These are phyloP conservation scores for Alca torda DNA, from an alignment of 2,797 vertebrate species.

Conservation along the genomic window DNA sequence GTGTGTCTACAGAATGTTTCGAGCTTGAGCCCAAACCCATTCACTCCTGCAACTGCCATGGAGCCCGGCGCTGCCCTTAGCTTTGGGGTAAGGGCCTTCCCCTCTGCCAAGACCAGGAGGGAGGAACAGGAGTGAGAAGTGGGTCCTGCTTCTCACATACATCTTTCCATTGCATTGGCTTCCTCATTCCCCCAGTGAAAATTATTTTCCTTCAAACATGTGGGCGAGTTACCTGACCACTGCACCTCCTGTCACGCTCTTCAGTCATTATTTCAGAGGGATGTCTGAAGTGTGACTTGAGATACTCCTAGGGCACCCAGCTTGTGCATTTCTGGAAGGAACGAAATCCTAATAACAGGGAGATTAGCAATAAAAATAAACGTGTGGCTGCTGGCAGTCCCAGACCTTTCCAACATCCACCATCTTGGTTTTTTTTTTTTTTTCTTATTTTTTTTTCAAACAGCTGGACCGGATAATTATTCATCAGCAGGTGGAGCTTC, in stretches of 20 bases:
- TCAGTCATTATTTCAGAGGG: background rate
- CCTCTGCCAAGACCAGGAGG: background rate
- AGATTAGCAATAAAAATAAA: background rate
- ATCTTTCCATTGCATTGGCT: background rate
- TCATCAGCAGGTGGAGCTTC: constrained; percentile 94
- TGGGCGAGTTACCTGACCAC: background rate
- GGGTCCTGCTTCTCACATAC: background rate
- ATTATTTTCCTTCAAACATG: background rate
- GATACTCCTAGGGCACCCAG: background rate
- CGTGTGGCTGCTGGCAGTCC: background rate
- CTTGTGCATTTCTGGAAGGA: background rate
- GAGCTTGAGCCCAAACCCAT: background rate
- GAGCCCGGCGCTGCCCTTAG: background rate
- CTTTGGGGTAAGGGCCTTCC: background rate
- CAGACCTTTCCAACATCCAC: background rate
- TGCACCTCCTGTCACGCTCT: background rate
- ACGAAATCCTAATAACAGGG: background rate
- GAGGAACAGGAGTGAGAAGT: background rate
- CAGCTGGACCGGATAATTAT: constrained; percentile 94
- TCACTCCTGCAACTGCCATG: background rate
- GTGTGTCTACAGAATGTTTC: rapidly evolving
- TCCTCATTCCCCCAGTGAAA: background rate
- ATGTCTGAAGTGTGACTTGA: background rate
- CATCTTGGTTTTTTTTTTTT: background rate
- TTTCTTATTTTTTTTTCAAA: constrained; percentile 42